Percentiles rank a stretch among this genome's conserved stretches.
Evolutionary conservation across 2,113 vertebrate genomes (phyloP).

Genomic region (Oreochromis aureus): DNA sequence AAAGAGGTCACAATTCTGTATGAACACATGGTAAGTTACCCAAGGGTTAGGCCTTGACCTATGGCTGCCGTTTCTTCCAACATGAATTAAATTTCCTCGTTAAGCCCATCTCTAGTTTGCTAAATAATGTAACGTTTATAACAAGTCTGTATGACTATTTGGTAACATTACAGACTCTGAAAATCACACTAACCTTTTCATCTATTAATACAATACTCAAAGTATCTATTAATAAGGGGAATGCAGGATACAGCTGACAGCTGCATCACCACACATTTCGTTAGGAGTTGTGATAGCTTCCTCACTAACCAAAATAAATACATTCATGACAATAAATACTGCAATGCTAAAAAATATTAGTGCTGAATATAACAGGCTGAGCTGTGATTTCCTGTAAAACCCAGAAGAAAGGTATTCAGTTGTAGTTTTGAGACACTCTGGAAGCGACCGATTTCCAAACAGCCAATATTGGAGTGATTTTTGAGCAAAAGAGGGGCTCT

Average conservation of each 20-base stretch:
- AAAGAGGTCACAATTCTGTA: background rate
- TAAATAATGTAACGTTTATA: background rate
- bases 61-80: background rate
- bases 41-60: background rate
- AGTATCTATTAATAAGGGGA: background rate
- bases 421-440: background rate
- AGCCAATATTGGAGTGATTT: background rate
- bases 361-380: background rate
- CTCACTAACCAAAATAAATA: conserved; percentile 5
- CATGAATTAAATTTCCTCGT: background rate
- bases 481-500: background rate
- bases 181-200: background rate
- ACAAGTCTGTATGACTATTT: background rate
- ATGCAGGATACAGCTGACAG: background rate
- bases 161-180: background rate
- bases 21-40: background rate
- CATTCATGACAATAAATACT: conserved; percentile 15
- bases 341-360: background rate
- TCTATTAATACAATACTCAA: background rate
- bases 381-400: background rate
- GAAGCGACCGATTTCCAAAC: background rate
- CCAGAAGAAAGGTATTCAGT: background rate
- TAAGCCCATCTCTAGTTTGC: background rate
- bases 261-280: background rate
- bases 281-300: background rate